Conservation (phyloP, 2,797 vertebrate species). For the Rhinogobio ventralis region DNA sequence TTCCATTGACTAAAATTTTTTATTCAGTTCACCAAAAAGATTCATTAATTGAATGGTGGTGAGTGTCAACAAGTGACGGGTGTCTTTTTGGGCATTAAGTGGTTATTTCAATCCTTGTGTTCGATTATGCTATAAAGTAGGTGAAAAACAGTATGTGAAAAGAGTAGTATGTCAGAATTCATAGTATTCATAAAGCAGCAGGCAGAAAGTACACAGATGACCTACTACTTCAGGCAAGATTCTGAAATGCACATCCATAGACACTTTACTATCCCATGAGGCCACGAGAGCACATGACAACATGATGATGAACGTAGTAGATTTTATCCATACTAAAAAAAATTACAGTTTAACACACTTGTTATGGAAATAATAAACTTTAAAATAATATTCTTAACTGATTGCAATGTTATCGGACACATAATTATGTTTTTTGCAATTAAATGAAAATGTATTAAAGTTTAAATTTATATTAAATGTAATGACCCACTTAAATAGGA, state of each 20-base stretch:
- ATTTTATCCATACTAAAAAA: background rate
- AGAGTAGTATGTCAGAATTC: background rate
- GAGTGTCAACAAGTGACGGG: background rate
- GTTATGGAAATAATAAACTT: too few relatives aligned
- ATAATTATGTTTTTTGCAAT: too few relatives aligned
- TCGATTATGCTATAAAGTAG: background rate
- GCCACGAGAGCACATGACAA: background rate
- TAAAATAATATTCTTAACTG: too few relatives aligned
- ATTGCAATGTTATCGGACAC: too few relatives aligned
- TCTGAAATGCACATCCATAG: background rate
- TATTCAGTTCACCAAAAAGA: background rate
- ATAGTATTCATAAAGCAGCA: background rate
- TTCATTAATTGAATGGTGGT: background rate
- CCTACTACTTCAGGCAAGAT: background rate
- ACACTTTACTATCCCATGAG: background rate
- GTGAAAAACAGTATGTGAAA: background rate
- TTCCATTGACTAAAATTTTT: slow-evolving; percentile 7
- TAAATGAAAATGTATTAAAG: too few relatives aligned
- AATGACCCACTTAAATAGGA: too few relatives aligned
- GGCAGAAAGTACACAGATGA: background rate
- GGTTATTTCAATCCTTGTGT: background rate
- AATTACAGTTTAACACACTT: too few relatives aligned
- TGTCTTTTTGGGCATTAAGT: background rate
- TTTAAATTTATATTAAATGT: too few relatives aligned
- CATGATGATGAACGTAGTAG: background rate